phyloP scores from a whole-genome alignment of 1,140 invertebrate species.

The Subanguina moxae region DNA sequence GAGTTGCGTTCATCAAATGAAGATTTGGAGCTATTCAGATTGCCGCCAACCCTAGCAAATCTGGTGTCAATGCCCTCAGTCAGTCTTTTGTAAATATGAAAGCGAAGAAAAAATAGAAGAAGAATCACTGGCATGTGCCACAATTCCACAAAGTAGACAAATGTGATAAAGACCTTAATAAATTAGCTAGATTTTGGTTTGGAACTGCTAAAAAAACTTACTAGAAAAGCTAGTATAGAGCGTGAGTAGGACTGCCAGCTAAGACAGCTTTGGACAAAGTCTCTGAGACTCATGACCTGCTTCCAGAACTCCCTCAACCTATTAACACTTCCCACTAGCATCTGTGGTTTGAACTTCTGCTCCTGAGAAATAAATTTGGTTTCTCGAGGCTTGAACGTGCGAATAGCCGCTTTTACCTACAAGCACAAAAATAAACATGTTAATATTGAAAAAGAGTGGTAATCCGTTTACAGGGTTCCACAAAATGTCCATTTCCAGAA shows the following conservation, averaged over 20 bases:
- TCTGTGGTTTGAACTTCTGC: constrained; percentile 81
- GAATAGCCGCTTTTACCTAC: constrained; percentile 74
- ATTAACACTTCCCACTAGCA: constrained; percentile 61
- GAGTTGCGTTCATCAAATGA: constrained; percentile 27
- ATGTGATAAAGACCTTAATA: constrained; percentile 44
- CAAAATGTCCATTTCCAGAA: constrained; percentile 82
- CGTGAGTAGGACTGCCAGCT: constrained; percentile 90
- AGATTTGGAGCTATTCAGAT: background rate
- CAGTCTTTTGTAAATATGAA: constrained; percentile 21
- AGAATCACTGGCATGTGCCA: constrained; percentile 51
- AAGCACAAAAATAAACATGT: constrained; percentile 60
- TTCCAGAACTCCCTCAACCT: constrained; percentile 82
- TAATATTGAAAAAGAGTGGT: constrained; percentile 62
- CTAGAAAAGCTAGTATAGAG: constrained; percentile 78
- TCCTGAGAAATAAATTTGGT: constrained; percentile 89
- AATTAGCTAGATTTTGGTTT: background rate
- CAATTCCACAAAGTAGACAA: constrained; percentile 50
- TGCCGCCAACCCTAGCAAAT: background rate
- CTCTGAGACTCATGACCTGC: constrained; percentile 79
- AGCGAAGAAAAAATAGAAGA: constrained; percentile 41
- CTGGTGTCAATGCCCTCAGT: background rate
- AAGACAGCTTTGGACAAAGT: constrained; percentile 89
- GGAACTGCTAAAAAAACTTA: constrained; percentile 57
- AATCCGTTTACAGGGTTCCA: constrained; percentile 74
- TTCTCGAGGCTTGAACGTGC: constrained; percentile 90